phyloP scores from a whole-genome alignment of 2,797 vertebrate species.

The Microctenopoma stevenorrisi region DNA sequence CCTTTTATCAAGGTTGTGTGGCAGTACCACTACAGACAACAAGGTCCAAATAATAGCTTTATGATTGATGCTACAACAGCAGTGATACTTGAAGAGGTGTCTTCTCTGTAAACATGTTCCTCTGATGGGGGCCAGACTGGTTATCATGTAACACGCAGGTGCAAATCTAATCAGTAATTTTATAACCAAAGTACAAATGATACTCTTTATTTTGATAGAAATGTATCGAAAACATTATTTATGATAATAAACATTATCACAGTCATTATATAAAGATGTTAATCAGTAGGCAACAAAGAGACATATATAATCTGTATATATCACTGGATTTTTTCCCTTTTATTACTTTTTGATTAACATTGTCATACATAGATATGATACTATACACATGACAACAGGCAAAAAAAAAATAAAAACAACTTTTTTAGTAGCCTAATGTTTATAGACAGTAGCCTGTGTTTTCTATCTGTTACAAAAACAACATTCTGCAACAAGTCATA shows the following conservation, averaged over 20 bases:
- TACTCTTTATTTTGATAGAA: not conserved
- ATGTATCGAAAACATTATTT: not conserved
- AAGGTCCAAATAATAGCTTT: conserved; percentile 34
- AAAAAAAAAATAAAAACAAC: not conserved
- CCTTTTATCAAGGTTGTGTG: conserved; percentile 24
- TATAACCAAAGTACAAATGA: conserved; percentile 21
- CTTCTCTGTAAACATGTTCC: conserved; percentile 47
- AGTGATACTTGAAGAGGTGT: conserved; percentile 58
- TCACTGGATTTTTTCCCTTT: no score
- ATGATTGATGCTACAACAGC: conserved; percentile 33
- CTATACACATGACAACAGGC: not conserved
- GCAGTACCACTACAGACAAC: conserved; percentile 1
- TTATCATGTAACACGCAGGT: conserved; percentile 65
- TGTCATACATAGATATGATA: not conserved
- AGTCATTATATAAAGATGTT: not conserved
- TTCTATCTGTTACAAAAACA: conserved; percentile 11
- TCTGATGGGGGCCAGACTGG: conserved; percentile 32
- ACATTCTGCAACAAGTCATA: not conserved
- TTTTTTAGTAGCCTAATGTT: not conserved
- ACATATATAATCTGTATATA: not conserved
- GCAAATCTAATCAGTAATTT: conserved; percentile 55
- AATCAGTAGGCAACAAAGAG: not conserved
- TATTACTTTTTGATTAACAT: not conserved
- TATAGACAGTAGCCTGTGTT: not conserved
- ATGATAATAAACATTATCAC: not conserved